Conservation (phyloP, 2,113 vertebrate species). For the Chaetodon auriga region DNA sequence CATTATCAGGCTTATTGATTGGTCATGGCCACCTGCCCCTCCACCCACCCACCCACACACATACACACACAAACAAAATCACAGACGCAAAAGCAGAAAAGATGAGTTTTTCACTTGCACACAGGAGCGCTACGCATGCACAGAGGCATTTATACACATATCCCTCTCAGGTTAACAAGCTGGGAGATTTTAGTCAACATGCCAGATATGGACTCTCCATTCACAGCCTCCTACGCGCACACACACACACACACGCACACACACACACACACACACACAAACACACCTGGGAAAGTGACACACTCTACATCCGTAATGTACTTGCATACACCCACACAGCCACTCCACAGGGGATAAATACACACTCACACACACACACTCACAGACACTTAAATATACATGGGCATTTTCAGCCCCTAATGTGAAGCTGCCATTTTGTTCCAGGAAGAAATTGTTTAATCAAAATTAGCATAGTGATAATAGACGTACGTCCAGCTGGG, state of each 20-base stretch:
- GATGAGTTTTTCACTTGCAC: not conserved
- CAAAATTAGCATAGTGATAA: slow-evolving; percentile 59
- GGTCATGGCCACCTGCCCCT: slow-evolving; percentile 74
- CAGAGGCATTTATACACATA: slow-evolving; percentile 16
- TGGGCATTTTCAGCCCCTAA: slow-evolving; percentile 40
- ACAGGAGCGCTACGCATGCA: not conserved
- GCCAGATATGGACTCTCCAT: slow-evolving; percentile 17
- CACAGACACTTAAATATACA: slow-evolving; percentile 31
- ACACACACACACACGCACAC: slow-evolving; percentile 1
- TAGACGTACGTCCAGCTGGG: slow-evolving; percentile 46
- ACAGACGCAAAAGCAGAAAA: slow-evolving; percentile 26
- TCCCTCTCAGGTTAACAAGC: slow-evolving; percentile 18
- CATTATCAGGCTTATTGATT: slow-evolving; percentile 87
- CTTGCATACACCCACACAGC: slow-evolving; percentile 55
- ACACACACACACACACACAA: not conserved
- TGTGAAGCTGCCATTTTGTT: slow-evolving; percentile 72
- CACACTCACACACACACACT: slow-evolving; percentile 28
- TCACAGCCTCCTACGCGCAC: slow-evolving; percentile 50
- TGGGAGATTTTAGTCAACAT: not conserved
- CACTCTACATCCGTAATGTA: slow-evolving; percentile 43
- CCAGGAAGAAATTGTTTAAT: slow-evolving; percentile 70
- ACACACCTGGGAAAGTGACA: slow-evolving; percentile 49
- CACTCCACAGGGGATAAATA: slow-evolving; percentile 36
- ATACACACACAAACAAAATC: slow-evolving; percentile 13
- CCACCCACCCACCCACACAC: slow-evolving; percentile 22